These are phyloP conservation scores for Pangasianodon hypophthalmus DNA, from an alignment of 2,113 vertebrate species.

Conservation along the genomic window DNA sequence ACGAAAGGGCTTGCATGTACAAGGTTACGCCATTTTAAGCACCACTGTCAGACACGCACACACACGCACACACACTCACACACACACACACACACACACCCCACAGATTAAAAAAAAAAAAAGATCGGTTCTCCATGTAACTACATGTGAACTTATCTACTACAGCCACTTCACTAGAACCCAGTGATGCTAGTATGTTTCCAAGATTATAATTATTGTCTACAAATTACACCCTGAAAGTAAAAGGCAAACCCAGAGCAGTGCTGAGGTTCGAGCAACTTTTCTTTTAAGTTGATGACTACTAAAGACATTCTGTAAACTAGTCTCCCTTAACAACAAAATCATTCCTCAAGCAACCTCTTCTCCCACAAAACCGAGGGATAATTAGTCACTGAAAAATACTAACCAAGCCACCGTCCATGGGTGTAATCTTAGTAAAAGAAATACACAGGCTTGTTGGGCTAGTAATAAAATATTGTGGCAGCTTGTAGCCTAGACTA, in stretches of 20 bases:
- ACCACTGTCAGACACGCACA: conserved; percentile 44
- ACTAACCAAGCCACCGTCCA: not conserved
- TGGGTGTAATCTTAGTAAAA: conserved; percentile 7
- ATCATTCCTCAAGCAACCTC: not conserved
- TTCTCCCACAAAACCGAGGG: not conserved
- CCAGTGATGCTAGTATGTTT: not conserved
- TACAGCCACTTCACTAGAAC: conserved; percentile 1
- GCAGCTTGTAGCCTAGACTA: conserved; percentile 28
- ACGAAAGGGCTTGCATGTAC: conserved; percentile 22
- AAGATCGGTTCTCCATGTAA: conserved; percentile 20
- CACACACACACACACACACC: conserved; percentile 27
- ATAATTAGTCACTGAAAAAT: not conserved
- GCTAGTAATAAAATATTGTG: conserved; percentile 38
- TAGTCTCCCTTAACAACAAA: conserved; percentile 6
- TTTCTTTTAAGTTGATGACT: conserved; percentile 1
- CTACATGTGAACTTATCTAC: not conserved
- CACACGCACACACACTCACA: conserved; percentile 22
- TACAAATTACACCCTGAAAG: not conserved
- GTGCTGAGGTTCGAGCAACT: conserved; percentile 2
- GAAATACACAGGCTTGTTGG: conserved; percentile 15
- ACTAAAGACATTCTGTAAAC: conserved; percentile 5
- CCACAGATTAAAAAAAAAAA: conserved; percentile 14
- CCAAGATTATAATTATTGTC: not conserved
- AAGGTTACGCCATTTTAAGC: conserved; percentile 48
- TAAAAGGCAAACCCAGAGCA: not conserved